Base-by-base conservation (phyloP, 2,888 invertebrate species). In the Lagria hirta region DNA sequence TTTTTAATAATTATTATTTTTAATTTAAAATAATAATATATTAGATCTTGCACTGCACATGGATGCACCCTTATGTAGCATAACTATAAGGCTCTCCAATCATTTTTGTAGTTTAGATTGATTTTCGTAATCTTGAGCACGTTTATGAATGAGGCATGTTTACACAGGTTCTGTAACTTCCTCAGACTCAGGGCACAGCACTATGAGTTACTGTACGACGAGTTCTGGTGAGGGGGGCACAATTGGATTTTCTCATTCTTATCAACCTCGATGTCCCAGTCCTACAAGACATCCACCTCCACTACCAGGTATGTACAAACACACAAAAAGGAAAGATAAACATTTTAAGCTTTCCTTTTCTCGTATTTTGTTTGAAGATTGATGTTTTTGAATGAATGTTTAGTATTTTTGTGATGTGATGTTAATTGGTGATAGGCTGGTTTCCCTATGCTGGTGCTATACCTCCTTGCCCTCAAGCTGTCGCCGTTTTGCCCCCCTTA, bases 151-250 rank as follows among this genome's bases (percentile, higher is more conserved):
- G 59, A 30, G 42, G 65, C 65, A 65, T 65, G 64, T 58, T 60
- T 58, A 58, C 52, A 62, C 70, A 81, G 89, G 89, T 71, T 91
- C 93, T 60, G 88, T 90, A 65, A 91, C 92, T 60, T 93, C 93
- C 63, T 92, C 90, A 73, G 93, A 90, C 75, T 89, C 89, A 66
- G 90, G 90, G 64, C 89, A 89, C 75, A 88, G 88, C 62, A 88
- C 88, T 60, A 78, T 79, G 66, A 79, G 79, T 60, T 79, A 78
- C 61, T 76, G 79, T 71, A 79, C 79, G 52, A 75, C 73, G 44
- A 73, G 74, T 55, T 72, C 74, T 42, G 71, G 71, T 58, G 74
- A 73, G 54, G n/a, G n/a, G n/a, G 72, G 73, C 62, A 57, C 37
- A n/a, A 26, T 42, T 10, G 43, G 46, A 27, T 37, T 47, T 22